Percentiles rank a stretch among this genome's conserved stretches.
These are phyloP conservation scores for Netelia inedita DNA, from an alignment of 2,888 invertebrate species.

Conservation along the genomic window DNA sequence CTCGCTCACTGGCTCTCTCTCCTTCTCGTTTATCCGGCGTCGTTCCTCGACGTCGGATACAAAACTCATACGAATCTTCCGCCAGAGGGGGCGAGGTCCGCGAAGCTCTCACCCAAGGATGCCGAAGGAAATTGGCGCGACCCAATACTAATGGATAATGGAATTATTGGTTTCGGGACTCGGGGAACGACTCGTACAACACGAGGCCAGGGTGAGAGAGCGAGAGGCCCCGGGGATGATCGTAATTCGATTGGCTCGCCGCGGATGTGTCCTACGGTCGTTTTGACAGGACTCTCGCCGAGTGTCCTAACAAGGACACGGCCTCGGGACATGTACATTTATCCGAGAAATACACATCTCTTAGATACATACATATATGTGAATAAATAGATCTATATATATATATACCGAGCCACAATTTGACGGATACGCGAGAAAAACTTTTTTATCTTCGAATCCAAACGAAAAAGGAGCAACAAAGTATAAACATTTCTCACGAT, in stretches of 20 bases:
- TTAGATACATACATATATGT: constrained; percentile 8
- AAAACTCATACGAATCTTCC: constrained; percentile 24
- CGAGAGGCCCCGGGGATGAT: constrained; percentile 83
- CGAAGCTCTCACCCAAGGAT: constrained; percentile 12
- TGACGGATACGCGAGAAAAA: neutral
- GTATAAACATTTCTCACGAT: neutral
- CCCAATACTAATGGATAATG: constrained; percentile 85
- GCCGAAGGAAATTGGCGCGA: constrained; percentile 83
- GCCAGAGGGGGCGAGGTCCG: constrained; percentile 57
- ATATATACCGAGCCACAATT: neutral
- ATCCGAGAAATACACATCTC: constrained; percentile 51
- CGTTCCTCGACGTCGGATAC: constrained; percentile 34
- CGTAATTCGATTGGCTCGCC: constrained; percentile 84
- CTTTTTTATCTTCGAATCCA: neutral
- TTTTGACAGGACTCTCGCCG: constrained; percentile 83
- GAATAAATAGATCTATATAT: constrained; percentile 15
- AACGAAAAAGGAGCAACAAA: too few relatives aligned
- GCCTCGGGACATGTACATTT: constrained; percentile 80
- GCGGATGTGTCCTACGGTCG: constrained; percentile 84
- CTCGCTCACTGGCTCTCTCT: constrained; percentile 36
- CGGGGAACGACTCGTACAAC: constrained; percentile 69
- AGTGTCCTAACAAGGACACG: constrained; percentile 84
- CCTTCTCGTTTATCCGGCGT: constrained; percentile 29
- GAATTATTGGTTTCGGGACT: constrained; percentile 84
- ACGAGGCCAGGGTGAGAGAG: neutral